These are phyloP conservation scores for Vidua chalybeata DNA, from an alignment of 2,113 vertebrate species.

Conservation along the genomic window DNA sequence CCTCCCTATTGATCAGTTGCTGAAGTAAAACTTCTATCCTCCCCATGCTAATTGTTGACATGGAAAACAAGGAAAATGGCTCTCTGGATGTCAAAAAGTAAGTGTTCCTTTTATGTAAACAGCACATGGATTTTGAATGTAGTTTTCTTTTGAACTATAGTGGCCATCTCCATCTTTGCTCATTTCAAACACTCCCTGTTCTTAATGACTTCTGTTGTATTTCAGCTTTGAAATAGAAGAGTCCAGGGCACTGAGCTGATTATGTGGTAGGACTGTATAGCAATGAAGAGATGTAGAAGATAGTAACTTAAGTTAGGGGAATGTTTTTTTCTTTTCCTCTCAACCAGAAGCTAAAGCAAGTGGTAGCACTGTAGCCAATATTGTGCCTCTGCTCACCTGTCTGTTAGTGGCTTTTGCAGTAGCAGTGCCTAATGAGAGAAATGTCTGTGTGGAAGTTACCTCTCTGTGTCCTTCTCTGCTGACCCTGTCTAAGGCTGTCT, in stretches of 20 bases:
- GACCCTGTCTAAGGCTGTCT: background rate
- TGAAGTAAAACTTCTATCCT: slow-evolving; percentile 71
- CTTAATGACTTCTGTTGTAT: background rate
- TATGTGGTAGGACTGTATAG: background rate
- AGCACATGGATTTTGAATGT: slow-evolving; percentile 17
- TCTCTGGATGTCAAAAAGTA: slow-evolving; percentile 93
- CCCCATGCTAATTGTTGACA: slow-evolving; percentile 79
- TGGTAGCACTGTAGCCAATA: background rate
- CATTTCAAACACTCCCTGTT: background rate
- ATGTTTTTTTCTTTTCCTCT: background rate
- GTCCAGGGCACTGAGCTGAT: background rate
- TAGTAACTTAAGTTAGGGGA: background rate
- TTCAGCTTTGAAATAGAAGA: background rate
- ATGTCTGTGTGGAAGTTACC: background rate
- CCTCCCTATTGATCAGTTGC: slow-evolving; percentile 70
- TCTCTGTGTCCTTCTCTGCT: background rate
- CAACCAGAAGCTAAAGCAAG: background rate
- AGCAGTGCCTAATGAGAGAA: background rate
- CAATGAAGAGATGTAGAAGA: background rate
- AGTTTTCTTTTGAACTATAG: slow-evolving; percentile 6
- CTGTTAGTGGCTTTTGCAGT: background rate
- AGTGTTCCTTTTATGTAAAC: slow-evolving; percentile 55
- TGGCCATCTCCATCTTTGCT: background rate
- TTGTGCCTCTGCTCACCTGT: background rate
- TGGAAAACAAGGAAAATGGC: slow-evolving; percentile 97